Evolutionary conservation across 2,797 vertebrate species (phyloP), one percentile per base, ranked within the genome.

Genomic region (Eospalax fontanierii): DNA sequence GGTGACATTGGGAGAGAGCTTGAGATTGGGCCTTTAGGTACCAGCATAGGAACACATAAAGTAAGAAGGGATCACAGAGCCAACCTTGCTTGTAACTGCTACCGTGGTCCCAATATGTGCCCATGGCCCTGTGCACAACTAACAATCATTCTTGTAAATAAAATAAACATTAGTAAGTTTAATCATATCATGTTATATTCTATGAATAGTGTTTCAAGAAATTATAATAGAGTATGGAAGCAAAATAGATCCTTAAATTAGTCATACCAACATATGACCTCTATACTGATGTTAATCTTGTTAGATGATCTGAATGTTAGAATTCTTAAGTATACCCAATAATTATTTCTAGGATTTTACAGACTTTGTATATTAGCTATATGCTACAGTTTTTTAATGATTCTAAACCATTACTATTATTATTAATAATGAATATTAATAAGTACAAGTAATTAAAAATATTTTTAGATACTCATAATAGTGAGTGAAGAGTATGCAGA

Each of bases 121-220:
- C 40, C 18, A 11, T 59, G 73, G 50, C 9, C 11, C 35, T 3
- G 0, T 46, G 10, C 43, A 40, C 28, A 50, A n/a, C 43, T 65
- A 57, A 63, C 8, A 38, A 50, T 75, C 12, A 57, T 15, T 85
- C 78, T 76, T 86, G 33, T 21, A 61, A 93, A 50, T 75, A 87
- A 91, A 90, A 40, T 70, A 30, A 79, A 71, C 30, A 74, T 33
- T 21, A 57, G 33, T 26, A 89, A 59, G 26, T 63, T 82, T 90
- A 88, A 83, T 93, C 10, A 10, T 15, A 35, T 12, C 54, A 80
- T 97, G 90, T 76, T 86, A 71, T 75, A 68, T 46, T 61, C 38
- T 82, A 33, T 33, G 71, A 88, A 4, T 33, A 54, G 74, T 38
- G 6, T 71, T 89, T 95, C 63, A 85, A 93, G 75, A 94, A 94